Percentiles rank a stretch among this genome's conserved stretches.
Conservation (phyloP, 2,797 vertebrate genomes). For the Podarcis lilfordi region DNA sequence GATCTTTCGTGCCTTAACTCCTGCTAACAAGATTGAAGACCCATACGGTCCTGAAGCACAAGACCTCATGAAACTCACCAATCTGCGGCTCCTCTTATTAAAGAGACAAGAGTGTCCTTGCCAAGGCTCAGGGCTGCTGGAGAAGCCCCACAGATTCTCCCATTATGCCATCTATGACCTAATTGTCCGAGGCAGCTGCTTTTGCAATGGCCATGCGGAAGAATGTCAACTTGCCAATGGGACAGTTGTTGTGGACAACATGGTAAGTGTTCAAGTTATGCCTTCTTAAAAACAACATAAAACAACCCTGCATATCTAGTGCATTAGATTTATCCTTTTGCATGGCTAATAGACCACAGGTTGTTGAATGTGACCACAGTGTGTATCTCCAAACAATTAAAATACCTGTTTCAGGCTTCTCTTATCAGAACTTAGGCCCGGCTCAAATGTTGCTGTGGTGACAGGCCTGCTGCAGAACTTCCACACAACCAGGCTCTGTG, state of each 20-base stretch:
- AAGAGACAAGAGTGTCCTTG: conserved; percentile 84
- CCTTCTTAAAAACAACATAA: background rate
- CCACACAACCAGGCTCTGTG: background rate
- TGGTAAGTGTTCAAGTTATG: conserved; percentile 63
- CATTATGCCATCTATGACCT: conserved; percentile 88
- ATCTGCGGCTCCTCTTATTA: conserved; percentile 85
- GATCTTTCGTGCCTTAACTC: conserved; percentile 85
- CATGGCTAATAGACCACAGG: background rate
- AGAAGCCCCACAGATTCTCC: conserved; percentile 74
- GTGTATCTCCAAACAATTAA: background rate
- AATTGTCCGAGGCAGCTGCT: conserved; percentile 86
- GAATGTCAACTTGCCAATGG: conserved; percentile 75
- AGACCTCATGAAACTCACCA: conserved; percentile 85
- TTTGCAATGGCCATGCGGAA: conserved; percentile 91
- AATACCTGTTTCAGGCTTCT: background rate
- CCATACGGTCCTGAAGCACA: conserved; percentile 85
- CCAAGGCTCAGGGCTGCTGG: conserved; percentile 37
- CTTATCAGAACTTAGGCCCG: background rate
- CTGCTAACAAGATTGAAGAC: conserved; percentile 76
- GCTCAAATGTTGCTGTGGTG: background rate
- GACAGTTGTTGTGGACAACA: conserved; percentile 24
- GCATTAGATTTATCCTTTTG: background rate
- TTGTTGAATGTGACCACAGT: background rate
- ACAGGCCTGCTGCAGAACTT: background rate
- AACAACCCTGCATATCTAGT: background rate